A percentile compares a stretch with the other conserved stretches of the same genome.
phyloP scores from a whole-genome alignment of 2,797 vertebrate genomes.

The Glyptemys insculpta region DNA sequence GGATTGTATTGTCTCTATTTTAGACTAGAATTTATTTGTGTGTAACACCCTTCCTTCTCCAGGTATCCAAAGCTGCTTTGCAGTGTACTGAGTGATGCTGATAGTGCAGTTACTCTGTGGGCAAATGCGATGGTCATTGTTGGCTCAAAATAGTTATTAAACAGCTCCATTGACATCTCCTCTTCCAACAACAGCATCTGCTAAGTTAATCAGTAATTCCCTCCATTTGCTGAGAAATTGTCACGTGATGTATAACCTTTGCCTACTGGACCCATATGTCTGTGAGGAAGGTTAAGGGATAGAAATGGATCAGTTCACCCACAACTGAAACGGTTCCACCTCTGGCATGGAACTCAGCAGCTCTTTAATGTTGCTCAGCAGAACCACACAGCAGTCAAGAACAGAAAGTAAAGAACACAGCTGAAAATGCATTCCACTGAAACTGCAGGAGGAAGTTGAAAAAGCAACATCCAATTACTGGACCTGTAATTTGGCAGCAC shows the following conservation, averaged over 20 bases:
- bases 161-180: slow-evolving; percentile 9
- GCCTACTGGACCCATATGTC: not conserved
- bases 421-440: not conserved
- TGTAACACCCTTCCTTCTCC: not conserved
- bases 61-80: slow-evolving; percentile 22
- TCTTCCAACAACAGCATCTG: not conserved
- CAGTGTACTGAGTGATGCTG: not conserved
- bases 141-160: slow-evolving; percentile 25
- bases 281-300: not conserved
- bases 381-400: not conserved
- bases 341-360: not conserved
- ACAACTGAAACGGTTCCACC: not conserved
- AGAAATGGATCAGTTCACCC: not conserved
- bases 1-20: slow-evolving; percentile 43
- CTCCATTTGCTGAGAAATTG: not conserved
- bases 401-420: not conserved
- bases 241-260: not conserved
- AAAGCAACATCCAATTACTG: not conserved
- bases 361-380: not conserved
- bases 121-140: not conserved
- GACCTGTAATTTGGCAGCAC: not conserved
- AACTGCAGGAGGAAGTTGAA: not conserved
- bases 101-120: not conserved
- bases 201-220: not conserved
- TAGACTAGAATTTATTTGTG: slow-evolving; percentile 8